phyloP scores from a whole-genome alignment of 35 echinoderm and acorn worm species.

The Amphiura filiformis region DNA sequence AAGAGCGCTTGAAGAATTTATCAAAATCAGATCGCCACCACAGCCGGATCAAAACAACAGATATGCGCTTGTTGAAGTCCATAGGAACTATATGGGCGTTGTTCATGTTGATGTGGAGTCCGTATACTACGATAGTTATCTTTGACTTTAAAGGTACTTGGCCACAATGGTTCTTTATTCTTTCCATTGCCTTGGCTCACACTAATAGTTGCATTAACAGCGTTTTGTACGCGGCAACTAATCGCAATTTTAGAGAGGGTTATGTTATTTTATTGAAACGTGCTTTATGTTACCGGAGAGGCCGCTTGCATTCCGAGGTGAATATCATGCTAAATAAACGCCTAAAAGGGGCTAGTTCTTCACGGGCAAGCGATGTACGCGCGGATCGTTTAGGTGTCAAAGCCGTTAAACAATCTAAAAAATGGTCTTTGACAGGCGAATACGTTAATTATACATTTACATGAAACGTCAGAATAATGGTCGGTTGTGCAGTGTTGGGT shows the following conservation, averaged over 20 bases:
- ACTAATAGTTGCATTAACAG: constrained; percentile 29
- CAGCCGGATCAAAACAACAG: background rate
- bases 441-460: no score
- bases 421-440: no score
- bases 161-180: background rate
- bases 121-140: background rate
- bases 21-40: background rate
- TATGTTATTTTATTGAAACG: background rate
- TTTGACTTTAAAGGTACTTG: background rate
- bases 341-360: no score
- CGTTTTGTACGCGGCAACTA: background rate
- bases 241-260: constrained; percentile 13
- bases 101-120: constrained; percentile 2
- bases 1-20: background rate
- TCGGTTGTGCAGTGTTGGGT: no score
- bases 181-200: background rate
- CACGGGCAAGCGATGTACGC: no score
- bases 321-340: no score
- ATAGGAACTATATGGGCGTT: background rate
- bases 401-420: no score
- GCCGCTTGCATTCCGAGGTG: no score
- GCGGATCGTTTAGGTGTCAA: no score
- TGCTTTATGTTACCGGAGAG: no score
- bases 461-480: no score
- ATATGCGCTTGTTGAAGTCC: background rate